Base-by-base conservation (phyloP, 2,888 invertebrate genomes). In the Agrenia bidenticulata region DNA sequence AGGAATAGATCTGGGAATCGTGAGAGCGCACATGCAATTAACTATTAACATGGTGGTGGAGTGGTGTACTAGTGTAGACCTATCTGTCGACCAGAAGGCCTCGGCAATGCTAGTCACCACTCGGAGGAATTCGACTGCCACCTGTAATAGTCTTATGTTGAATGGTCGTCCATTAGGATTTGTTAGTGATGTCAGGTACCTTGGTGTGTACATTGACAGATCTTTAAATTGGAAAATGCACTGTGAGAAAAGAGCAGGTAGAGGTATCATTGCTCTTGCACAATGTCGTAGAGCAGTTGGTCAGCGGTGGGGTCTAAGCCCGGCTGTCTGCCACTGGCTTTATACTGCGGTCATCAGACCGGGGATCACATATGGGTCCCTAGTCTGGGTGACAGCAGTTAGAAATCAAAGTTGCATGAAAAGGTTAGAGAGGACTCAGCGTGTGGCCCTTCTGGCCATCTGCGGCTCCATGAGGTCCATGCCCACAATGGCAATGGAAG, bases 291-390 rank as follows among this genome's bases (percentile, higher is more conserved):
- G 49, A 17, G 49, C 49, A 7, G 17, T 49, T n/a, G 49, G 49
- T 15, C 13, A 49, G n/a, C 9, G 19, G 49, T 49, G 49, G 49
- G 49, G 66, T 2, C 39, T 66, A 23, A 59, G 2, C 5, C 66
- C 66, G 1, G 58, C 39, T 39, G 19, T 66, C 1, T 41, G 24
- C n/a, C 17, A 13, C n/a, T 66, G 66, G 66, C 19, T 66, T 15
- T 66, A 66, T 26, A 49, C 55, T 13, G 55, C 58, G 13, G 53
- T 66, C 11, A 41, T 66, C 15, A 39, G 61, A 32, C 66, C 66
- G 13, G n/a, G 13, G n/a, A 15, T 66, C 2, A 51, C 49, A 4
- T 66, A 62, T 42, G 58, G 55, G 13, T 42, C 39, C 7, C n/a
- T 61, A 7, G 51, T 55, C 13, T 65, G 61, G 65, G n/a, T n/a